A percentile compares a stretch with the other conserved stretches of the same genome.
Evolutionary conservation across 2,888 invertebrate genomes (phyloP).

Genomic region (Altica lythri): DNA sequence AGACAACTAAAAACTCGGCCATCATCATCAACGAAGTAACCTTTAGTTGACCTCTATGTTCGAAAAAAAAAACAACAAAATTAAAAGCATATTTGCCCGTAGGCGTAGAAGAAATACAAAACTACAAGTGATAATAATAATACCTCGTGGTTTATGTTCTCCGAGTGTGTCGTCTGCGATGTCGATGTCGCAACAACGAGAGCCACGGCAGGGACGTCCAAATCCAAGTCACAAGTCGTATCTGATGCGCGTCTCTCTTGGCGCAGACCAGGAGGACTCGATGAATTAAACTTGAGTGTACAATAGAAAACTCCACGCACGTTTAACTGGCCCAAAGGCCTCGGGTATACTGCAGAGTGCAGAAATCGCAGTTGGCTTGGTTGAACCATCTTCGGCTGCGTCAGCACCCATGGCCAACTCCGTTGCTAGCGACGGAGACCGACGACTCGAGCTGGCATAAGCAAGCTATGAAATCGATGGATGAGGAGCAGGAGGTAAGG

Average conservation of each 20-base stretch:
- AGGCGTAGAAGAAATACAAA: slow-evolving; percentile 39
- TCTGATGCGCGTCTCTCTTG: slow-evolving; percentile 37
- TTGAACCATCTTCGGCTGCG: slow-evolving; percentile 34
- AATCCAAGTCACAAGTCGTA: slow-evolving; percentile 21
- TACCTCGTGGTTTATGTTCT: slow-evolving; percentile 30
- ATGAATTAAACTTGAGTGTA: slow-evolving; percentile 12
- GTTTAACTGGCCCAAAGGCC: slow-evolving; percentile 41
- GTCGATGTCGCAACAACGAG: slow-evolving; percentile 27
- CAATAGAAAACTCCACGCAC: slow-evolving; percentile 18
- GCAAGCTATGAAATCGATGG: slow-evolving; percentile 33
- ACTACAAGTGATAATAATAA: slow-evolving; percentile 26
- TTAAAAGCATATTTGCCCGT: slow-evolving; percentile 42
- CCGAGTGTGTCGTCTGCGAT: slow-evolving; percentile 26
- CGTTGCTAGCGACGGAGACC: slow-evolving; percentile 36
- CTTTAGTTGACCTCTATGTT: slow-evolving; percentile 42
- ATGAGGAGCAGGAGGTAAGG: slow-evolving; percentile 15
- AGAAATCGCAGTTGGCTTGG: slow-evolving; percentile 36
- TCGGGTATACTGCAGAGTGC: slow-evolving; percentile 48
- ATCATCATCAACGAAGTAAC: slow-evolving; percentile 31
- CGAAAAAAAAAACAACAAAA: slow-evolving; percentile 36
- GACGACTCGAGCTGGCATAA: slow-evolving; percentile 14
- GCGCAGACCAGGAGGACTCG: slow-evolving; percentile 34
- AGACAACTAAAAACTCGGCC: slow-evolving; percentile 19
- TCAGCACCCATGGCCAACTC: slow-evolving; percentile 28
- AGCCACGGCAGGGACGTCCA: slow-evolving; percentile 34